These are phyloP conservation scores for Hydrolagus affinis DNA, from an alignment of 2,113 vertebrate genomes.

Conservation along the genomic window DNA sequence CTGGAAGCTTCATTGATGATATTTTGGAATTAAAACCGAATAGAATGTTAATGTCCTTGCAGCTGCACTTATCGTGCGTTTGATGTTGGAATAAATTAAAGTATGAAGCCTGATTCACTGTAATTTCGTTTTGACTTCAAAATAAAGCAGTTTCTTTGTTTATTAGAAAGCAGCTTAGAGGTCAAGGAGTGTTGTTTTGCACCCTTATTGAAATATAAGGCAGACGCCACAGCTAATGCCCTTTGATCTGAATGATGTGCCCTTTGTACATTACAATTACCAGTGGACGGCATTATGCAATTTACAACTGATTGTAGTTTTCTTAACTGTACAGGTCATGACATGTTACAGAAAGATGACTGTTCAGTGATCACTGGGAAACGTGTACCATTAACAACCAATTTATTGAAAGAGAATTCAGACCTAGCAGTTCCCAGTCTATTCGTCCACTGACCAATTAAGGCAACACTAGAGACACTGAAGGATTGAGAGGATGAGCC, in stretches of 20 bases:
- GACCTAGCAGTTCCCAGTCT: neutral
- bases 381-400: constrained; percentile 4
- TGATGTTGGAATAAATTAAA: constrained; percentile 39
- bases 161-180: constrained; percentile 35
- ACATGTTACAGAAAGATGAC: constrained; percentile 40
- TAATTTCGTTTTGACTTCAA: constrained; percentile 36
- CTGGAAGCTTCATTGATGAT: constrained; percentile 11
- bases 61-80: constrained; percentile 33
- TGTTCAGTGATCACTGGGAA: neutral
- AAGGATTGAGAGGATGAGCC: too few species aligned
- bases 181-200: constrained; percentile 38
- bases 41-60: constrained; percentile 7
- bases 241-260: constrained; percentile 47
- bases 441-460: too few species aligned
- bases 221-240: constrained; percentile 36
- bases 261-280: constrained; percentile 42
- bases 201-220: constrained; percentile 18
- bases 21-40: too few species aligned
- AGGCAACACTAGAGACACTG: too few species aligned
- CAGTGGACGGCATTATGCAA: constrained; percentile 34
- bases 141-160: constrained; percentile 37
- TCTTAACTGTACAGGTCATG: constrained; percentile 33
- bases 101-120: constrained; percentile 36
- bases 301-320: constrained; percentile 29
- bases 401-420: neutral